phyloP scores from a whole-genome alignment of 2,797 vertebrate species.

The Oreortyx pictus region DNA sequence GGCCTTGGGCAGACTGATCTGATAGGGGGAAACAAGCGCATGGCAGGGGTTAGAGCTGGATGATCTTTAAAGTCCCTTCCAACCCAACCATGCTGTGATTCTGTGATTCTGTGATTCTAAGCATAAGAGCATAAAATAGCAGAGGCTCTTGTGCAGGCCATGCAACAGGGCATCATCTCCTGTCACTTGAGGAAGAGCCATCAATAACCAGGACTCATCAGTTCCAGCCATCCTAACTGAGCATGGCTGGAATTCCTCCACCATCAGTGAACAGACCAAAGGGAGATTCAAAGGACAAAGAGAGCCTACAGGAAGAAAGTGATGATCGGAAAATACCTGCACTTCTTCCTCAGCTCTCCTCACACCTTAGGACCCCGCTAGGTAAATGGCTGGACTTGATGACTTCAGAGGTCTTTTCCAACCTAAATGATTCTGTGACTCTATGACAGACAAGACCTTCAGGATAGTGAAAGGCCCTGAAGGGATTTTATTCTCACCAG shows the following conservation, averaged over 20 bases:
- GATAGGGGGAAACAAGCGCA: too few relatives aligned
- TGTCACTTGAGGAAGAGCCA: background rate
- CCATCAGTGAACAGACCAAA: background rate
- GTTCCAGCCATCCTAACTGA: background rate
- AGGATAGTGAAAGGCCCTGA: background rate
- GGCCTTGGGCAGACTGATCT: too few relatives aligned
- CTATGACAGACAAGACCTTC: background rate
- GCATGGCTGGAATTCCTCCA: background rate
- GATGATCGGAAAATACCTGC: background rate
- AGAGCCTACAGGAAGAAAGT: background rate
- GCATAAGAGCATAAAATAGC: accelerated
- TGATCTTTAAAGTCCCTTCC: too few relatives aligned
- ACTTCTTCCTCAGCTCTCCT: background rate
- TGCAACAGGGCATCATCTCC: background rate
- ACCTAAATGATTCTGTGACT: too few relatives aligned
- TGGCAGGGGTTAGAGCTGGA: too few relatives aligned
- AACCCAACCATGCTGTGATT: too few relatives aligned
- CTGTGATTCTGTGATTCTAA: background rate
- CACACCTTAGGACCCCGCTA: background rate
- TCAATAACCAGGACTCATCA: accelerated
- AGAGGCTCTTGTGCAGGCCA: accelerated
- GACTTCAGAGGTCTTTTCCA: background rate
- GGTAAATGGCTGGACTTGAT: background rate
- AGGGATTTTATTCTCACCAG: background rate
- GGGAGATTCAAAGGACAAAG: background rate